Evolutionary conservation across 1,140 invertebrate genomes (phyloP).

Genomic region (Pogonomyrmex barbatus): DNA sequence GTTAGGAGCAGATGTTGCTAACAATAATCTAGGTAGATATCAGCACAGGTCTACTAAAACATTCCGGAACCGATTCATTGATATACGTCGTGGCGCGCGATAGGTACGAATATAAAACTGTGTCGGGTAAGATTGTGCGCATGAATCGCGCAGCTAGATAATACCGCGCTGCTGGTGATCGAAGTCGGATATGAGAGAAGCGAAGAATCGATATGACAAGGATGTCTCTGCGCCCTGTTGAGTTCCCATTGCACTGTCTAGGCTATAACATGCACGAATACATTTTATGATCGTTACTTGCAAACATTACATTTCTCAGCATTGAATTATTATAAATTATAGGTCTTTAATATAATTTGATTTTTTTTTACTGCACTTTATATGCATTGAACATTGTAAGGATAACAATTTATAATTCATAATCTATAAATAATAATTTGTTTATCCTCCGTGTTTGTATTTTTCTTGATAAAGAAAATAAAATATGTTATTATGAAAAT

Average conservation of each 20-base stretch:
- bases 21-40: constrained; percentile 72
- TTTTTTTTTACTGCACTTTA: background rate
- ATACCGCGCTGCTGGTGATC: constrained; percentile 23
- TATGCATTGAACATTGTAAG: too few species aligned
- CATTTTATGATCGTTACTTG: constrained; percentile 5
- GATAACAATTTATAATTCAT: too few species aligned
- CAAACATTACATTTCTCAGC: background rate
- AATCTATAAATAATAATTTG: background rate
- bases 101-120: constrained; percentile 71
- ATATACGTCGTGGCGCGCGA: constrained; percentile 60
- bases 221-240: constrained; percentile 47
- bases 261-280: background rate
- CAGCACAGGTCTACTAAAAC: constrained; percentile 63
- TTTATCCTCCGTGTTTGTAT: background rate
- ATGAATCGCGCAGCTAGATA: constrained; percentile 62
- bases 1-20: constrained; percentile 72
- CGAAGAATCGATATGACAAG: constrained; percentile 45
- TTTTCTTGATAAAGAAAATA: background rate
- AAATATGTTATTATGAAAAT: background rate
- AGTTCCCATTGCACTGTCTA: background rate
- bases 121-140: constrained; percentile 55
- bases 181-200: constrained; percentile 52
- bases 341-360: background rate
- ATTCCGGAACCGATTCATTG: constrained; percentile 67
- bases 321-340: background rate